Evolutionary conservation across 2,113 vertebrate genomes (phyloP).

Genomic region (Strigops habroptila): DNA sequence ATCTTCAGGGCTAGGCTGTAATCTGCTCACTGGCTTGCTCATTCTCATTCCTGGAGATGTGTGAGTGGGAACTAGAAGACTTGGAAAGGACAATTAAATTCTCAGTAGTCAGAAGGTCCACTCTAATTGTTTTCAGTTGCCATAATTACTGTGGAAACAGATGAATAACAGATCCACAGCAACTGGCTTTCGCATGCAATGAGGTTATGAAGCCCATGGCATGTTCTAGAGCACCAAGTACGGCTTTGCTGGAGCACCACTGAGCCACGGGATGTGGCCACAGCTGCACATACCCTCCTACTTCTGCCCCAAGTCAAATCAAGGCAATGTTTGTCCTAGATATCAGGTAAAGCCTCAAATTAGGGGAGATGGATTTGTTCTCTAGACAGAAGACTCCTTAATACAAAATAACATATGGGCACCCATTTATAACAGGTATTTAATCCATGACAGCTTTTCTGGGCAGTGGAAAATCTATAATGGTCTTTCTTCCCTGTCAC

Average conservation of each 20-base stretch:
- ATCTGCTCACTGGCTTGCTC: neutral
- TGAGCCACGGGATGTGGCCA: neutral
- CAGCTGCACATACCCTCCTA: neutral
- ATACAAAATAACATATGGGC: slow-evolving; percentile 9
- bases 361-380: neutral
- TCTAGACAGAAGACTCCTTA: neutral
- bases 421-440: slow-evolving; percentile 28
- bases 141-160: neutral
- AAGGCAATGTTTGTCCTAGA: neutral
- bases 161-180: neutral
- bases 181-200: neutral
- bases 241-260: neutral
- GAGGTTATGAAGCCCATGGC: neutral
- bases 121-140: neutral
- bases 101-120: neutral
- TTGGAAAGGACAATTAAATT: neutral
- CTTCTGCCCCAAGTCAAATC: neutral
- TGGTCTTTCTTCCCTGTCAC: slow-evolving; percentile 41
- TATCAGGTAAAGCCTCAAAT: neutral
- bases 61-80: neutral
- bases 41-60: neutral
- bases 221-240: neutral
- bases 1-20: neutral
- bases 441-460: neutral
- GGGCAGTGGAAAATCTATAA: slow-evolving; percentile 3